These are phyloP conservation scores for Acheta domesticus DNA, from an alignment of 2,888 invertebrate species.

Conservation along the genomic window DNA sequence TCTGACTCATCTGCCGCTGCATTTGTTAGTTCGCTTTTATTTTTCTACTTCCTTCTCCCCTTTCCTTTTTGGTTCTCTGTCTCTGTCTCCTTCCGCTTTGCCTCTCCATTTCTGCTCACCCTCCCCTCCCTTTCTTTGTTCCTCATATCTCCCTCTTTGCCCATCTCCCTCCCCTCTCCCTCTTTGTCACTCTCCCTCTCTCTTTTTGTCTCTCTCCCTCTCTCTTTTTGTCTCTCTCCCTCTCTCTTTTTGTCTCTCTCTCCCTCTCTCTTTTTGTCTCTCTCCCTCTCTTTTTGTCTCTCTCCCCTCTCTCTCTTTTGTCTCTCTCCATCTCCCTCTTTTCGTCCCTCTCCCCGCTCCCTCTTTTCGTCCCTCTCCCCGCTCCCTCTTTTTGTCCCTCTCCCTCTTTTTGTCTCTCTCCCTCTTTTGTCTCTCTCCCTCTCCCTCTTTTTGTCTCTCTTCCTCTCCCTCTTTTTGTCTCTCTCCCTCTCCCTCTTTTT, in stretches of 20 bases:
- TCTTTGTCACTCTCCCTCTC: neutral
- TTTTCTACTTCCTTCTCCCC: too few relatives aligned
- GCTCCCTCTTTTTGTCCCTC: too few relatives aligned
- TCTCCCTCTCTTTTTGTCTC: neutral
- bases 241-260: neutral
- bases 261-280: too few relatives aligned
- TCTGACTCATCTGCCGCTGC: too few relatives aligned
- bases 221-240: neutral
- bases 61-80: too few relatives aligned
- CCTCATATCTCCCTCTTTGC: neutral
- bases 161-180: neutral
- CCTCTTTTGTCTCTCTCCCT: neutral
- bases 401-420: too few relatives aligned
- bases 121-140: neutral
- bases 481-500: too few relatives aligned
- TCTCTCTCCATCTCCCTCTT: neutral
- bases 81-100: neutral
- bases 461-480: neutral
- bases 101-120: too few relatives aligned
- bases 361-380: too few relatives aligned
- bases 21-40: too few relatives aligned
- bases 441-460: neutral
- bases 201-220: neutral
- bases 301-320: too few relatives aligned
- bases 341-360: neutral